Percentiles rank a stretch among this genome's conserved stretches.
Conservation (phyloP, 2,797 vertebrate genomes). For the Lagorchestes hirsutus region DNA sequence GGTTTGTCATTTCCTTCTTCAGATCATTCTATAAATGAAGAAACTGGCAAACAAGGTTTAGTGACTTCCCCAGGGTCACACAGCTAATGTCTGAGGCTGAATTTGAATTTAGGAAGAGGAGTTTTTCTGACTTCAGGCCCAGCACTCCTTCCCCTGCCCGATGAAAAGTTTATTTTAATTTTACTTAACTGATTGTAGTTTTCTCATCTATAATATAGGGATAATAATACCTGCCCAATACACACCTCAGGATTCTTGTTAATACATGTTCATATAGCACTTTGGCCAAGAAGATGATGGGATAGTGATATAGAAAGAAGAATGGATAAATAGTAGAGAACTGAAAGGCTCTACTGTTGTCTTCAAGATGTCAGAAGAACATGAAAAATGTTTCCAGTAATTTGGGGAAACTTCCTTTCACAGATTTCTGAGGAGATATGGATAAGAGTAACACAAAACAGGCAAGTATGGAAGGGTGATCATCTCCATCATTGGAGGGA, state of each 20-base stretch:
- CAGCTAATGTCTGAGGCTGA: too few relatives aligned
- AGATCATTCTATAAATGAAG: too few relatives aligned
- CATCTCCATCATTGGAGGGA: neutral
- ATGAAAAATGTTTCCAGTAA: neutral
- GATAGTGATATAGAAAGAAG: neutral
- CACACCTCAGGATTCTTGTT: neutral
- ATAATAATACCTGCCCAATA: neutral
- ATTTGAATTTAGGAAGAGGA: too few relatives aligned
- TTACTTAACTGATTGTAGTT: neutral
- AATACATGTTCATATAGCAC: neutral
- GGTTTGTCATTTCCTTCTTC: too few relatives aligned
- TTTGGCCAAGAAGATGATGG: neutral
- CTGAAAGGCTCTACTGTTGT: neutral
- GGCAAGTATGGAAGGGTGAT: neutral
- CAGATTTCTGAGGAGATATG: neutral
- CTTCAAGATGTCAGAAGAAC: neutral
- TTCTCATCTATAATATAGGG: neutral
- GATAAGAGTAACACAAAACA: neutral
- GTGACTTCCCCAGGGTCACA: too few relatives aligned
- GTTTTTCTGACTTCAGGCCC: too few relatives aligned
- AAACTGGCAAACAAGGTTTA: too few relatives aligned
- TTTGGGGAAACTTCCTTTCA: neutral
- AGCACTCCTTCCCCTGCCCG: neutral
- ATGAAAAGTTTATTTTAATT: neutral
- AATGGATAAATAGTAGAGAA: neutral